Evolutionary conservation across 2,113 vertebrate species (phyloP).

Genomic region (Phainopepla nitens): DNA sequence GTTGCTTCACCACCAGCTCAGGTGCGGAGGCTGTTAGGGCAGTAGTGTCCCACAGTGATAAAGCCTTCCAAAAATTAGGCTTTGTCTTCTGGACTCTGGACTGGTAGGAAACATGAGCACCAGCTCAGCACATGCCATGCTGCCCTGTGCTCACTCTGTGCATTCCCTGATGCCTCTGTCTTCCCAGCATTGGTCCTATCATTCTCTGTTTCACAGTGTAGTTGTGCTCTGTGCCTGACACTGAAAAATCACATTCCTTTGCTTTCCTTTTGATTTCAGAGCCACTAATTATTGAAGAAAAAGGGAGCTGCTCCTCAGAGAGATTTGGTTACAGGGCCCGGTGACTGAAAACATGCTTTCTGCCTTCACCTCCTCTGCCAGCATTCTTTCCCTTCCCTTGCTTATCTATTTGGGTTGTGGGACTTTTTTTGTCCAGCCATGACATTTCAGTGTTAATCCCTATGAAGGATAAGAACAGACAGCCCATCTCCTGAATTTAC

Average conservation of each 20-base stretch:
- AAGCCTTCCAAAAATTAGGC: background rate
- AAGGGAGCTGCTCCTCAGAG: background rate
- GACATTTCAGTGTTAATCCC: background rate
- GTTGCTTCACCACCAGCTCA: background rate
- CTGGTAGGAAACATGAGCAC: background rate
- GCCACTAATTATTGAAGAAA: background rate
- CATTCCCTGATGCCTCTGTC: background rate
- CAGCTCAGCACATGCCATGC: too few species aligned
- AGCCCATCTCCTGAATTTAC: background rate
- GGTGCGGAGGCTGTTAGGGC: background rate
- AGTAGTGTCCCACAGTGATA: background rate
- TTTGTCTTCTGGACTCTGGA: background rate
- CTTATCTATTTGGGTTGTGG: background rate
- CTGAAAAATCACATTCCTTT: background rate
- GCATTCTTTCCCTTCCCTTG: background rate
- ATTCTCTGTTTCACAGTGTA: background rate
- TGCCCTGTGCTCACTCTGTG: background rate
- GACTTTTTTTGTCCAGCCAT: background rate
- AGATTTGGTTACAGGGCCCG: background rate
- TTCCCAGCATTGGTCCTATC: accelerated
- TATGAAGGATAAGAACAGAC: background rate
- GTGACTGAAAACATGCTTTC: background rate
- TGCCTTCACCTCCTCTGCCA: background rate
- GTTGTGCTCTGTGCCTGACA: background rate
- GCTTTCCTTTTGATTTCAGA: background rate